Base-by-base conservation (phyloP, 2,797 vertebrate species). In the Pyrocephalus nanus region DNA sequence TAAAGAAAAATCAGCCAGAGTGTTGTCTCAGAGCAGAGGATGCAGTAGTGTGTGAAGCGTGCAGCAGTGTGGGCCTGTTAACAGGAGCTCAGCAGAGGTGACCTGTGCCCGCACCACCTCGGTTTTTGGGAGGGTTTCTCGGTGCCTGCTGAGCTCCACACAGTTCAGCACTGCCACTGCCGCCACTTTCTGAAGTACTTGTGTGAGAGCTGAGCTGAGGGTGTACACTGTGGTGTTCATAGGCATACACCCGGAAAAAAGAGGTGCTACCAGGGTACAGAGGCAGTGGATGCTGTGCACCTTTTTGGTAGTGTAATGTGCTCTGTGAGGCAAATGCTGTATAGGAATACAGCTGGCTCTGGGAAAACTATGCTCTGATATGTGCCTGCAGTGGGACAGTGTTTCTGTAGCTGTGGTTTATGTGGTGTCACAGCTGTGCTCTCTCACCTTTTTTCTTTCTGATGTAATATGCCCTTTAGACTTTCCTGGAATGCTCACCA, bases 181-280 rank as follows among this genome's bases (percentile, higher is more conserved):
- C 88, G 34, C 40, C 0, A 0, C 29, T 19, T 27, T 40, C 10
- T 27, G 34, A 34, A n/a, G 12, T 27, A 11, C 34, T 45, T 0
- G 0, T 22, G 26, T 1, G 1, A 58, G 40, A 84, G 32, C 21
- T 32, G 61, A 71, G 26, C 57, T 81, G 64, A 58, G 36, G 19
- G 2, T 40, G 26, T 6, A 3, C 11, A 8, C 9, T 7, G 8
- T 0, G 2, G 12, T 30, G 8, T 15, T 11, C 3, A 1, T 4
- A 70, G 36, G 18, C 10, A 22, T 12, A 7, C 10, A 34, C 11
- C 3, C 11, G 19, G 50, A 32, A 26, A 42, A 55, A 40, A 51
- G n/a, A 36, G 6, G 11, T 36, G 32, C 15, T 80, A 3, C 10
- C 3, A 0, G 25, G 45, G 32, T 38, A 34, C 11, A 4, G 8